phyloP scores from a whole-genome alignment of 2,797 vertebrate species.

The Bovichtus diacanthus region DNA sequence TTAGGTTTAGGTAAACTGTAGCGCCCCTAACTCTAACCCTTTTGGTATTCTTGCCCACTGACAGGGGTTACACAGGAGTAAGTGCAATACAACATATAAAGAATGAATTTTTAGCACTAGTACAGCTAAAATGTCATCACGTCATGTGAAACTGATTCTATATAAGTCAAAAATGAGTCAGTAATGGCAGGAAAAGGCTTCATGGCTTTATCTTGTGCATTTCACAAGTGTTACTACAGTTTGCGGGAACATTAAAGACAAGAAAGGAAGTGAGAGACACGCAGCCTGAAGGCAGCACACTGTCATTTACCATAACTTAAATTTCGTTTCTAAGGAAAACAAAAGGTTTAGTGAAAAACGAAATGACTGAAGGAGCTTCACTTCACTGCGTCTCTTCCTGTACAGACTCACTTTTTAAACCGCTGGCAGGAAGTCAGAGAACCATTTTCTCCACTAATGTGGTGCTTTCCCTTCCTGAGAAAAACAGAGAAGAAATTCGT shows the following conservation, averaged over 20 bases:
- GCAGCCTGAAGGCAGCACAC: neutral
- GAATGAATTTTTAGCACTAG: too few species aligned
- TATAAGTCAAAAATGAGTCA: neutral
- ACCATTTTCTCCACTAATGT: rapidly evolving
- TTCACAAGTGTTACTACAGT: neutral
- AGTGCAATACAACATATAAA: too few species aligned
- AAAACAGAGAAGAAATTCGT: neutral
- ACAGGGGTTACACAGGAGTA: too few species aligned
- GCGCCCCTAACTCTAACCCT: too few species aligned
- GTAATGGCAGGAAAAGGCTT: neutral
- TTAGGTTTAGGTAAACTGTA: too few species aligned
- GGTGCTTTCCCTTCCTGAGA: neutral
- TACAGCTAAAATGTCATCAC: too few species aligned
- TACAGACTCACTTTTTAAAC: too few species aligned
- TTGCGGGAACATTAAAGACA: neutral
- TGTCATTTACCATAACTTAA: neutral
- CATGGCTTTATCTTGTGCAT: neutral
- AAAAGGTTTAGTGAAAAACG: neutral
- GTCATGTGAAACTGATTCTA: too few species aligned
- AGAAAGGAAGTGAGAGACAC: neutral
- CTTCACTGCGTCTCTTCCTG: neutral
- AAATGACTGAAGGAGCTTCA: neutral
- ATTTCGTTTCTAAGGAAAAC: slow-evolving; percentile 1
- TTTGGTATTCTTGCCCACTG: too few species aligned
- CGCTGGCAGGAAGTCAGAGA: neutral